Base-by-base conservation (phyloP, 92 coral and sea anemone genomes). In the Palythoa heliodiscus region DNA sequence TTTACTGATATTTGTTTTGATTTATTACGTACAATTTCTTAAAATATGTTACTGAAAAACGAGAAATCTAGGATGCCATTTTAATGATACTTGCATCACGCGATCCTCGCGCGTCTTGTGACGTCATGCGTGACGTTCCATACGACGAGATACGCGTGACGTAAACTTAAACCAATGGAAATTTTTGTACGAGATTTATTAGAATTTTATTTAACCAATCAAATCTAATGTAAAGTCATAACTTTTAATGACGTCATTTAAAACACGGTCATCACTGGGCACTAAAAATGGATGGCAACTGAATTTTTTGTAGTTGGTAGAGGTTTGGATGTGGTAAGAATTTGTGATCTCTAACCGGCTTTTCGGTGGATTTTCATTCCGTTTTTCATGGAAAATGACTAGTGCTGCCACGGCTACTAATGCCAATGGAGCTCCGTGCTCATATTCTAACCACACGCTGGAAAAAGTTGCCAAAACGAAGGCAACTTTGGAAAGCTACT, bases 391-490 rank as follows among this genome's bases (percentile, higher is more conserved):
- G 84, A 80, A 80, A 76, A 90, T 92, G 95, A 89, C 93, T 83
- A 85, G 91, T 40, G 84, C 95, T 43, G 93, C 93, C 88, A 90
- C 95, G 73, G 90, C 91, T 50, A 87, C 91, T 87, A 93, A 94
- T 83, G 86, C 98, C 82, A 94, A 94, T 84, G 98, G 98, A 75
- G 89, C 97, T 47, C 72, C 93, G 13, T 87, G 87, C 87, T 77
- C 92, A 39, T 94, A 94, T 86, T 96, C 99, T 71, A 92, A 92
- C 82, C 99, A 96, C 73, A 96, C 99, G 78, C 94, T 96, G 79
- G 99, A 96, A 76, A 96, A 96, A 83, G 99, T 95, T 81, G 99
- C 98, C 71, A 96, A 91, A 87, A 88, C 99, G 29, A 96, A 96
- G 75, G 98, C 98, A 9, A 95, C 97, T 64, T 89, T 96, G 78